A percentile compares a stretch with the other conserved stretches of the same genome.
Evolutionary conservation across 2,797 vertebrate genomes (phyloP).

Genomic region (Margarornis squamiger): DNA sequence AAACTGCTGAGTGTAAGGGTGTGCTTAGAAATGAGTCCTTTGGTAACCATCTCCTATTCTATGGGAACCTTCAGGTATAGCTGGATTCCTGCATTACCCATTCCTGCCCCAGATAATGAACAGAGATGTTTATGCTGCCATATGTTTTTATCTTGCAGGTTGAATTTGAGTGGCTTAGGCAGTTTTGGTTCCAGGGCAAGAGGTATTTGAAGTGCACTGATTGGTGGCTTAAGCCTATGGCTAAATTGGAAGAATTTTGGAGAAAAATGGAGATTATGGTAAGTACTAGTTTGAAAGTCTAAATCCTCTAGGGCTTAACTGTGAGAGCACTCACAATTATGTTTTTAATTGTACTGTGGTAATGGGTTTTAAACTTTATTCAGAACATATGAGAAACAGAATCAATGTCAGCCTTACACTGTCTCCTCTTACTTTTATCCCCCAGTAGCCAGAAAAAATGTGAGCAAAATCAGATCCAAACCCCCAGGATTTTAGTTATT

Average conservation of each 20-base stretch:
- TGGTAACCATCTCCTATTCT: not conserved
- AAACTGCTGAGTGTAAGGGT: not conserved
- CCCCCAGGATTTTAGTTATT: not conserved
- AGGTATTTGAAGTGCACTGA: slow-evolving; percentile 89
- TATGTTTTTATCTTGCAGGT: slow-evolving; percentile 78
- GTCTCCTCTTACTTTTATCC: not conserved
- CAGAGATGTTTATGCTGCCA: not conserved
- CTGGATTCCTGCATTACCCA: not conserved
- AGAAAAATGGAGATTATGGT: slow-evolving; percentile 94
- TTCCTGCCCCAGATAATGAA: not conserved
- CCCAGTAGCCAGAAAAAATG: not conserved
- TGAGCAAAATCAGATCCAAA: not conserved
- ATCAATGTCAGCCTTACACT: not conserved
- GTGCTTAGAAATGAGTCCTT: not conserved
- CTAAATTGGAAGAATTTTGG: slow-evolving; percentile 89
- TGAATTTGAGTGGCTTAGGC: slow-evolving; percentile 96
- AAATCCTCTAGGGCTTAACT: not conserved
- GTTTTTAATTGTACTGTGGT: slow-evolving; percentile 27
- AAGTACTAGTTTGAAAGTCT: slow-evolving; percentile 55
- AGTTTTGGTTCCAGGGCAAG: slow-evolving; percentile 97
- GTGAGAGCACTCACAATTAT: not conserved
- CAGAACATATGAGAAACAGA: not conserved
- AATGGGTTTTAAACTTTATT: slow-evolving; percentile 22
- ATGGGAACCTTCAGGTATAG: accelerated
- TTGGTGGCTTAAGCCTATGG: slow-evolving; percentile 92